A percentile compares a stretch with the other conserved stretches of the same genome.
phyloP scores from a whole-genome alignment of 2,113 vertebrate genomes.

The Deroptyus accipitrinus region DNA sequence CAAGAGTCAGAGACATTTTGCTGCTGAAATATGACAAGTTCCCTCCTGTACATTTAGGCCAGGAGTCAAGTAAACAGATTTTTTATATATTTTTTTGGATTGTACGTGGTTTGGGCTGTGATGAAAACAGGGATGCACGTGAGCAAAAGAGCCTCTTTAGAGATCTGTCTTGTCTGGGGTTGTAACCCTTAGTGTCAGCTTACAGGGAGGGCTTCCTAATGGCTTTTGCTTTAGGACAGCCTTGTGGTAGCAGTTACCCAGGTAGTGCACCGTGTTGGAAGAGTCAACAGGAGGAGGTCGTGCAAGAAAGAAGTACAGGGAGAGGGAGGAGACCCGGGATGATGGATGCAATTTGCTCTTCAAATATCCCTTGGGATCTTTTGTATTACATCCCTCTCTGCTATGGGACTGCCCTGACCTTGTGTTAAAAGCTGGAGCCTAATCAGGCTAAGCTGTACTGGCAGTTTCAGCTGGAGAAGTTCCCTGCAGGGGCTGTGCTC shows the following conservation, averaged over 20 bases:
- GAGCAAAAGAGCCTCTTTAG: not conserved
- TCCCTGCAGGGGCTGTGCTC: not conserved
- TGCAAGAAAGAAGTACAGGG: not conserved
- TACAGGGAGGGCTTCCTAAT: not conserved
- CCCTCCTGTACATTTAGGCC: not conserved
- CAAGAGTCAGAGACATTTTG: not conserved
- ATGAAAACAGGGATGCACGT: not conserved
- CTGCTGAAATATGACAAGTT: not conserved
- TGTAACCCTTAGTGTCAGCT: not conserved
- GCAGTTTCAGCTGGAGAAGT: not conserved
- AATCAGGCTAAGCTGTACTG: not conserved
- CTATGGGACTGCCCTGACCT: not conserved
- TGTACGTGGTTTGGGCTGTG: not conserved
- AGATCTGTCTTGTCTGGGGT: not conserved
- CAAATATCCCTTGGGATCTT: not conserved
- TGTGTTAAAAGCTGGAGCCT: not conserved
- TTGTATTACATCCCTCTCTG: not conserved
- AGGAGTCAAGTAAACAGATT: not conserved
- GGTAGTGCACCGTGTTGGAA: accelerated
- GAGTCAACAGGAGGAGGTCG: not conserved
- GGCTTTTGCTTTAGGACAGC: not conserved
- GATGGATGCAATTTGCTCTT: not conserved
- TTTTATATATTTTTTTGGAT: not conserved
- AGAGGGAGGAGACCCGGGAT: not conserved
- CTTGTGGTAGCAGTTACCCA: not conserved